These are phyloP conservation scores for Zaprionus vittiger DNA, from an alignment of 1,140 invertebrate species.

Conservation along the genomic window DNA sequence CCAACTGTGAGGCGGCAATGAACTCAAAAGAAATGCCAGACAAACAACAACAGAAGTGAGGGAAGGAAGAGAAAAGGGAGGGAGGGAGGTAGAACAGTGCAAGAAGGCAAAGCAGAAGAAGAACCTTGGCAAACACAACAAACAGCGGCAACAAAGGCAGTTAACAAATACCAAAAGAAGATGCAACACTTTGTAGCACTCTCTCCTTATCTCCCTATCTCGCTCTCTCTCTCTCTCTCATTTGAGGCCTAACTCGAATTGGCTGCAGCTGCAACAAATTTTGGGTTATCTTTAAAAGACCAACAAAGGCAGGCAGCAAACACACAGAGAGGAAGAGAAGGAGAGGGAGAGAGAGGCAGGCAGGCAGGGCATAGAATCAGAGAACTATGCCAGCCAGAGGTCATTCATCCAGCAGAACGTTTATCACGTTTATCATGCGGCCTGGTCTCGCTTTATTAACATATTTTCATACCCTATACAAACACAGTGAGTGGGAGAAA, in stretches of 20 bases:
- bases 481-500: constrained; percentile 1
- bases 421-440: constrained; percentile 70
- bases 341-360: constrained; percentile 8
- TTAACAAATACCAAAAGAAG: constrained; percentile 28
- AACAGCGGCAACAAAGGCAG: constrained; percentile 37
- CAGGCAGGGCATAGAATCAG: neutral
- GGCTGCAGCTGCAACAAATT: constrained; percentile 34
- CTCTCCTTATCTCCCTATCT: neutral
- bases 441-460: constrained; percentile 62
- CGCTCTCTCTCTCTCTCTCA: constrained; percentile 18
- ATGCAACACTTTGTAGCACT: constrained; percentile 41
- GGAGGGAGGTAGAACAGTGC: neutral
- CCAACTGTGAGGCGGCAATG: constrained; percentile 60
- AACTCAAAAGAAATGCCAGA: constrained; percentile 71
- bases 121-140: constrained; percentile 46
- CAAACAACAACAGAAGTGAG: constrained; percentile 55
- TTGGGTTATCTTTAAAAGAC: constrained; percentile 20
- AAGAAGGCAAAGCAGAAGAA: constrained; percentile 11
- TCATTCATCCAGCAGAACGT: constrained; percentile 74
- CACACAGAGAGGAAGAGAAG: constrained; percentile 7
- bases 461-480: constrained; percentile 59
- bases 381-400: constrained; percentile 43
- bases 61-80: neutral
- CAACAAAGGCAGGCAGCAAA: neutral
- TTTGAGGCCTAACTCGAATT: constrained; percentile 30